Conservation (phyloP, 2,888 invertebrate genomes). For the Agonopterix arenella region DNA sequence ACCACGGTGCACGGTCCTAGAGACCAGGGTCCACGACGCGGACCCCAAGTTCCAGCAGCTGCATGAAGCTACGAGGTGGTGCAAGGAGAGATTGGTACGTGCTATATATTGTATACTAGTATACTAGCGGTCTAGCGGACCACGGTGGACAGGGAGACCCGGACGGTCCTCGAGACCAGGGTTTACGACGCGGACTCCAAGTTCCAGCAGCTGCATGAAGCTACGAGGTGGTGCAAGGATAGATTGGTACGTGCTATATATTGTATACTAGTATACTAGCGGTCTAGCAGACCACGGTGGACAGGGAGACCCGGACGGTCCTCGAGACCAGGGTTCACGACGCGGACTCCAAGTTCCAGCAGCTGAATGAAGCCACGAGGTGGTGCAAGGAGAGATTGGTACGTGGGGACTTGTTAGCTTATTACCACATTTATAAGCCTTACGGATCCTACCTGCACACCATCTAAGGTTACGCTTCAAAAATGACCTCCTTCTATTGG, state of each 20-base stretch:
- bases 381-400: slow-evolving; percentile 96
- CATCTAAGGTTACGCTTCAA: no score
- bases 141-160: no score
- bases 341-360: slow-evolving; percentile 94
- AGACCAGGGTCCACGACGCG: slow-evolving; percentile 93
- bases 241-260: slow-evolving; percentile 80
- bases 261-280: no score
- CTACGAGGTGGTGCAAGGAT: slow-evolving; percentile 96
- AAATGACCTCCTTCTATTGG: no score
- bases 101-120: no score
- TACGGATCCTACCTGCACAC: no score
- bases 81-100: slow-evolving; percentile 89
- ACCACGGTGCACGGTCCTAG: slow-evolving; percentile 93
- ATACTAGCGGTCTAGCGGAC: slow-evolving; percentile 94
- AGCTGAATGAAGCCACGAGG: slow-evolving; percentile 93
- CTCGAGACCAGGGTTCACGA: slow-evolving; percentile 94
- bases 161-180: slow-evolving; percentile 92
- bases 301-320: slow-evolving; percentile 90
- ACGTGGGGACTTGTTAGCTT: no score
- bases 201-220: slow-evolving; percentile 94
- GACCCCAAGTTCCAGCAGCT: slow-evolving; percentile 95
- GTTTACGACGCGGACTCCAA: slow-evolving; percentile 95
- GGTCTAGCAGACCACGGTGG: slow-evolving; percentile 92
- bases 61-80: slow-evolving; percentile 97
- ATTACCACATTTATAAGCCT: no score